phyloP scores from a whole-genome alignment of 2,888 invertebrate species.

The Parnassius orleans region DNA sequence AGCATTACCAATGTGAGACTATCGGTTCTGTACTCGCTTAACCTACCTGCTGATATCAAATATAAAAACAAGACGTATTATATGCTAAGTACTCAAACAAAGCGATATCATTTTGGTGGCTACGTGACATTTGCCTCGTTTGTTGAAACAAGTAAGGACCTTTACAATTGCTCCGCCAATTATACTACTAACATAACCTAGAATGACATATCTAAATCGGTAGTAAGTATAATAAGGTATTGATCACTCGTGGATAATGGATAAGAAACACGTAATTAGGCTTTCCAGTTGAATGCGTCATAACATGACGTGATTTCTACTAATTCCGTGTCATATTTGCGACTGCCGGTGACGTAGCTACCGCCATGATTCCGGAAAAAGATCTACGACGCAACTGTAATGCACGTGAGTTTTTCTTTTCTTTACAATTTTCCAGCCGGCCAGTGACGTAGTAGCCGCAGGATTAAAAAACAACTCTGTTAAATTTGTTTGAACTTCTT shows the following conservation, averaged over 20 bases:
- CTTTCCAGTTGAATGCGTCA: constrained; percentile 16
- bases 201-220: not conserved
- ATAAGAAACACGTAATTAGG: constrained; percentile 8
- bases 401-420: not conserved
- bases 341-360: constrained; percentile 15
- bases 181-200: not conserved
- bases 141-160: not conserved
- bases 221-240: too few relatives aligned
- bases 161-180: not conserved
- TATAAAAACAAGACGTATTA: not conserved
- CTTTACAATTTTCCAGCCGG: not conserved
- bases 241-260: constrained; percentile 1
- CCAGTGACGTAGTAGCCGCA: constrained; percentile 9
- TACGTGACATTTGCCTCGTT: constrained; percentile 7
- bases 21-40: too few relatives aligned
- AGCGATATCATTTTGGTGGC: not conserved
- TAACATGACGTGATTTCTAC: not conserved
- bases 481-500: not conserved
- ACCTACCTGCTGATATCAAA: too few relatives aligned
- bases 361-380: not conserved
- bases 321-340: constrained; percentile 7
- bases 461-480: not conserved
- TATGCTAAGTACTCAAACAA: not conserved
- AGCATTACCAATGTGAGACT: too few relatives aligned
- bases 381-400: not conserved